phyloP scores from a whole-genome alignment of 2,888 invertebrate species.

The Masnerella sp. region DNA sequence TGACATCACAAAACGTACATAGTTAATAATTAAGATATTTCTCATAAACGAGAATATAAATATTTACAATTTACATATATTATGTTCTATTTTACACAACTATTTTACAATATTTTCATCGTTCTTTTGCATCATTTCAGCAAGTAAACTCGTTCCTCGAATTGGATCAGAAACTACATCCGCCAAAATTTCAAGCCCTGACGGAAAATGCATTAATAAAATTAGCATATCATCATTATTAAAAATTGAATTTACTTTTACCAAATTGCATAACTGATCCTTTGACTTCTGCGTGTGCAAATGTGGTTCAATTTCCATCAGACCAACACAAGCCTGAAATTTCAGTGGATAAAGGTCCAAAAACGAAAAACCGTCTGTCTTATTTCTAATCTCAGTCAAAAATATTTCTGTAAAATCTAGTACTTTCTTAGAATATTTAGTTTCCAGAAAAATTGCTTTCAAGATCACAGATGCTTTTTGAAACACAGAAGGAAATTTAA shows the following conservation, averaged over 20 bases:
- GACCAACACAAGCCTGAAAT: constrained; percentile 30
- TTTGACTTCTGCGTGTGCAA: constrained; percentile 23
- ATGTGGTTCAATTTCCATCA: constrained; percentile 34
- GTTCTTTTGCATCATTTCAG: not conserved
- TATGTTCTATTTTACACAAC: no score
- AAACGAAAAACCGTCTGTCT: not conserved
- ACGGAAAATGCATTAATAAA: constrained; percentile 41
- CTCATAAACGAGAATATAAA: no score
- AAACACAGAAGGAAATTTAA: constrained; percentile 14
- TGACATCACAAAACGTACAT: no score
- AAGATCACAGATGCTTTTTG: constrained; percentile 20
- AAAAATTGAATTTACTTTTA: not conserved
- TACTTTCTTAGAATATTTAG: constrained; percentile 14
- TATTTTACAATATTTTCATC: not conserved
- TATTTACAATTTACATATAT: no score
- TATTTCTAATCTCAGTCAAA: constrained; percentile 13
- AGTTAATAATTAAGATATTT: no score
- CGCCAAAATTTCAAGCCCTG: constrained; percentile 21
- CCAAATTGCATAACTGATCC: not conserved
- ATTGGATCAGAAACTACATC: not conserved
- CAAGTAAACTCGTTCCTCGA: not conserved
- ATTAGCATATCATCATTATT: constrained; percentile 31
- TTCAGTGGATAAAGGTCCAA: constrained; percentile 24
- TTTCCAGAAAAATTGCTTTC: constrained; percentile 9
- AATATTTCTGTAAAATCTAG: constrained; percentile 27